phyloP scores from a whole-genome alignment of 2,113 vertebrate genomes.

The Machaerirhynchus nigripectus region DNA sequence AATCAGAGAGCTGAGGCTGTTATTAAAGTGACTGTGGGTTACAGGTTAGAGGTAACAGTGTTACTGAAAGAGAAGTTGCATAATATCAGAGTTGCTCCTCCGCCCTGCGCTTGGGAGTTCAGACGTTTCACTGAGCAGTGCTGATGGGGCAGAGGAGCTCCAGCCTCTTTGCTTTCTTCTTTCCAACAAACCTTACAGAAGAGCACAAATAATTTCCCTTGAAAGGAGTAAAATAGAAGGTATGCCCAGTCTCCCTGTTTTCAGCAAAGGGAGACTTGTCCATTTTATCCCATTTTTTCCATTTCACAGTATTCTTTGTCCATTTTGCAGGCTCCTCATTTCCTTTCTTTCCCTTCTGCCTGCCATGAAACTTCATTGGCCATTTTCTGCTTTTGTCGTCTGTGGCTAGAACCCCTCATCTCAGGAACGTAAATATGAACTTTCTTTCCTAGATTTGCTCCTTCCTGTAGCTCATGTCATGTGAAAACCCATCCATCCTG shows the following conservation, averaged over 20 bases:
- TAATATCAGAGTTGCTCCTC: not conserved
- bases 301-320: not conserved
- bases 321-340: not conserved
- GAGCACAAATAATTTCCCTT: not conserved
- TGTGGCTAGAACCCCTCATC: not conserved
- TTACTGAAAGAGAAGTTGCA: not conserved
- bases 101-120: not conserved
- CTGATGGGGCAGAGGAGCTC: not conserved
- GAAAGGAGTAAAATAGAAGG: not conserved
- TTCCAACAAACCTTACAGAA: not conserved
- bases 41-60: not conserved
- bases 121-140: not conserved
- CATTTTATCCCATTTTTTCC: not conserved
- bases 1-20: not conserved
- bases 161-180: not conserved
- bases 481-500: not conserved
- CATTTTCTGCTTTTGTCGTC: not conserved
- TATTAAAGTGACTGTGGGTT: not conserved
- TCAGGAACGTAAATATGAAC: not conserved
- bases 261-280: not conserved
- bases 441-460: not conserved
- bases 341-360: not conserved
- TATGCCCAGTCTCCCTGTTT: not conserved
- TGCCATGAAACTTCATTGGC: not conserved
- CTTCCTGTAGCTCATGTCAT: not conserved